A percentile compares a stretch with the other conserved stretches of the same genome.
Evolutionary conservation across 2,113 vertebrate species (phyloP).

Genomic region (Rhinopomastus cyanomelas): DNA sequence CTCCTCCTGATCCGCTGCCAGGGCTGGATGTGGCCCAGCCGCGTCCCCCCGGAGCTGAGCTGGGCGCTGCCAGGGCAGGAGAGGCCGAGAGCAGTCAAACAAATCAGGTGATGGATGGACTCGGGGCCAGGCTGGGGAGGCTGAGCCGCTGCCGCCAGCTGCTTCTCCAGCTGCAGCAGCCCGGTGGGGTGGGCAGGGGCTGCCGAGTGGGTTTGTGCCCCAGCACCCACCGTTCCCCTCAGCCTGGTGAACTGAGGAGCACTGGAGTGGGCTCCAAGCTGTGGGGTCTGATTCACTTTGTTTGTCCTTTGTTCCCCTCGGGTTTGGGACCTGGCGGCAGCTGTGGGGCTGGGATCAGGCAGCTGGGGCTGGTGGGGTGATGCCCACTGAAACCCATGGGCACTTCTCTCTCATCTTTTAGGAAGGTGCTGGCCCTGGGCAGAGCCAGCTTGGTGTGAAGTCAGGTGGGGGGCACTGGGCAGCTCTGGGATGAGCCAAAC

Average conservation of each 20-base stretch:
- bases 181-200: not conserved
- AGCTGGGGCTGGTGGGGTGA: not conserved
- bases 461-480: accelerated
- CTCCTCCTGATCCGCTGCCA: not conserved
- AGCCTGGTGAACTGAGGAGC: not conserved
- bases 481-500: not conserved
- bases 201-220: accelerated
- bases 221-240: accelerated
- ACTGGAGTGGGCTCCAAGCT: accelerated
- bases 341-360: too few relatives aligned
- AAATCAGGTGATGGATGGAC: not conserved
- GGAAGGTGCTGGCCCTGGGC: not conserved
- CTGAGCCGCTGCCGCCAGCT: not conserved
- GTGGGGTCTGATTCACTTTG: not conserved
- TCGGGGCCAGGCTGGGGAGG: not conserved
- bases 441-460: not conserved
- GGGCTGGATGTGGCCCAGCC: not conserved
- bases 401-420: not conserved
- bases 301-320: accelerated
- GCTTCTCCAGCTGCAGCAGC: not conserved
- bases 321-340: not conserved
- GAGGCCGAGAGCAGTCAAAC: not conserved
- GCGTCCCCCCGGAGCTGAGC: not conserved
- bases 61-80: not conserved
- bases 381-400: too few relatives aligned